Conservation (phyloP, 2,113 vertebrate genomes). For the Xenotilapia leptura region DNA sequence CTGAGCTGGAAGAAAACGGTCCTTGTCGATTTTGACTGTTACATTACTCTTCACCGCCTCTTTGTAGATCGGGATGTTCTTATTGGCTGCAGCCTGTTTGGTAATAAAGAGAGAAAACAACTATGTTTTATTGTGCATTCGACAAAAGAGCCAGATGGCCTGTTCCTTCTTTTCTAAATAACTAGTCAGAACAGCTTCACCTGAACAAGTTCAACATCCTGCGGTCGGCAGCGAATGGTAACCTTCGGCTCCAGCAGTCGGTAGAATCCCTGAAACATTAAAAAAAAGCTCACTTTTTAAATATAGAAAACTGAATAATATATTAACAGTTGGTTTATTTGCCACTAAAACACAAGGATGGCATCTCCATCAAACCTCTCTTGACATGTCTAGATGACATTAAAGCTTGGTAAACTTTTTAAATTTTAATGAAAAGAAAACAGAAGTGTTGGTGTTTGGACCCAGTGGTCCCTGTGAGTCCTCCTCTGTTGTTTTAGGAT, state of each 20-base stretch:
- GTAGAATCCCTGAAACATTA: conserved; percentile 82
- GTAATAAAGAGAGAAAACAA: neutral
- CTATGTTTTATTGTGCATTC: accelerated
- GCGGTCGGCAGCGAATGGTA: conserved; percentile 82
- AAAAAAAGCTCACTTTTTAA: neutral
- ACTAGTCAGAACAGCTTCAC: conserved; percentile 52
- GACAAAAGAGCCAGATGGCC: neutral
- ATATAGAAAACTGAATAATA: neutral
- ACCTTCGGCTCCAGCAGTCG: conserved; percentile 86
- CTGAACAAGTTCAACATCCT: conserved; percentile 85
- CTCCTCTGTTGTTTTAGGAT: too few relatives aligned
- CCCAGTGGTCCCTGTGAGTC: too few relatives aligned
- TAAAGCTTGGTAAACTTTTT: too few relatives aligned
- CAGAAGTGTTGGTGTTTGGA: too few relatives aligned
- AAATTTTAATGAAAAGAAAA: too few relatives aligned
- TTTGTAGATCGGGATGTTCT: conserved; percentile 83
- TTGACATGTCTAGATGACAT: too few relatives aligned
- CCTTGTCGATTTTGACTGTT: conserved; percentile 80
- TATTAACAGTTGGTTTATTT: neutral
- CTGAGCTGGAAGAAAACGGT: conserved; percentile 81
- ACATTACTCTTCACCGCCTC: conserved; percentile 80
- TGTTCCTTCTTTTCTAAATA: neutral
- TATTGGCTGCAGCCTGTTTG: conserved; percentile 79
- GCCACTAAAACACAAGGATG: too few relatives aligned
- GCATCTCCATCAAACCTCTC: too few relatives aligned